A percentile compares a stretch with the other conserved stretches of the same genome.
Conservation (phyloP, 2,888 invertebrate species). For the Ormyrus nitidulus region DNA sequence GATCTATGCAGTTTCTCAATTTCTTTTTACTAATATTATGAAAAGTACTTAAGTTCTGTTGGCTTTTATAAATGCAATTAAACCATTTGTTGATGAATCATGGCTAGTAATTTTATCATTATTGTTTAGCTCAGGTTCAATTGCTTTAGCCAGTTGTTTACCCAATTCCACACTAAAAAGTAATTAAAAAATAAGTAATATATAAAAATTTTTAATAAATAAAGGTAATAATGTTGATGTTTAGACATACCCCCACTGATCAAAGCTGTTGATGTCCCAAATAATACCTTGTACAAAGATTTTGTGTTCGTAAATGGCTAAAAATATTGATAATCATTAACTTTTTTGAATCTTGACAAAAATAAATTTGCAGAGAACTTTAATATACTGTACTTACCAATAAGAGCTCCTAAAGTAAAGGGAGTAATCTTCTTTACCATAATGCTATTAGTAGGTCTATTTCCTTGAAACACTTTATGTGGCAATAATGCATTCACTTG, state of each 20-base stretch:
- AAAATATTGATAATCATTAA: conserved; percentile 49
- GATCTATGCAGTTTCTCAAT: conserved; percentile 37
- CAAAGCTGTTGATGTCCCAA: conserved; percentile 99
- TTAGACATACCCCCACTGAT: conserved; percentile 94
- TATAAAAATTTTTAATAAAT: neutral
- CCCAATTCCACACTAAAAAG: conserved; percentile 91
- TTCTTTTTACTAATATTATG: conserved; percentile 22
- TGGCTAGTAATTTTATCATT: conserved; percentile 84
- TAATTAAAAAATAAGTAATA: neutral
- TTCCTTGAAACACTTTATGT: conserved; percentile 98
- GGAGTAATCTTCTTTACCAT: conserved; percentile 94
- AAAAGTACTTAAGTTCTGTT: conserved; percentile 73
- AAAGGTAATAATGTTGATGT: conserved; percentile 7
- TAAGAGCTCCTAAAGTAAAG: conserved; percentile 93
- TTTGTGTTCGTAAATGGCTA: conserved; percentile 98
- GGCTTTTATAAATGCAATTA: conserved; percentile 94
- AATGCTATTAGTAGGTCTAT: conserved; percentile 98
- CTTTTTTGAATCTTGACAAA: neutral
- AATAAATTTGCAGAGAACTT: neutral
- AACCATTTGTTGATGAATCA: conserved; percentile 97
- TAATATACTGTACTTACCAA: conserved; percentile 78
- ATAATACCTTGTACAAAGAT: conserved; percentile 99
- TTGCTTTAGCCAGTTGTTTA: conserved; percentile 98
- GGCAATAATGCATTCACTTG: conserved; percentile 89
- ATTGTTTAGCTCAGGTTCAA: conserved; percentile 92